Conservation (phyloP, 2,888 invertebrate genomes). For the Eristalis pertinax region DNA sequence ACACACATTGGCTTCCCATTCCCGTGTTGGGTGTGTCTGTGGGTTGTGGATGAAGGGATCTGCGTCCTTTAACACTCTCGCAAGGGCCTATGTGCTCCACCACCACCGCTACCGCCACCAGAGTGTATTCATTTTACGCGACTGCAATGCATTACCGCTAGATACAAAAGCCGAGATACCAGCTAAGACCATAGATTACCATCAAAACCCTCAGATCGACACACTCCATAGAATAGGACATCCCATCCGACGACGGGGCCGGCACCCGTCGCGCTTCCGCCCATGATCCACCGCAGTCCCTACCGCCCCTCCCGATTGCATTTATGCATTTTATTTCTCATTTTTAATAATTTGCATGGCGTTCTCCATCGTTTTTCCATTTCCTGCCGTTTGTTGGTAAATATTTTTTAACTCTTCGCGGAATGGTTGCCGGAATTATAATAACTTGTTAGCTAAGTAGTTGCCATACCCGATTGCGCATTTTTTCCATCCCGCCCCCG, state of each 20-base stretch:
- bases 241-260: slow-evolving; percentile 34
- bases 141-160: slow-evolving; percentile 54
- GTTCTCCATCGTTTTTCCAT: slow-evolving; percentile 60
- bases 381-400: slow-evolving; percentile 50
- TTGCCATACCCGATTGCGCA: slow-evolving; percentile 39
- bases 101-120: not conserved
- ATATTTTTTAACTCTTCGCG: slow-evolving; percentile 45
- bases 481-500: not conserved
- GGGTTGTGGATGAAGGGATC: not conserved
- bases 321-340: slow-evolving; percentile 59
- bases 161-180: slow-evolving; percentile 20
- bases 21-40: not conserved
- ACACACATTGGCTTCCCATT: no score
- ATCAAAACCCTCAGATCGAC: slow-evolving; percentile 32
- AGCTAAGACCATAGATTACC: slow-evolving; percentile 21
- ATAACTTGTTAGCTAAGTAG: slow-evolving; percentile 66
- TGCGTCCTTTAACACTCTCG: slow-evolving; percentile 3
- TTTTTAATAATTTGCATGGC: slow-evolving; percentile 67
- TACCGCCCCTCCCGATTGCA: slow-evolving; percentile 48
- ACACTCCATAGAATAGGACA: slow-evolving; percentile 2
- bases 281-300: not conserved
- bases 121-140: slow-evolving; percentile 54
- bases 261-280: slow-evolving; percentile 22
- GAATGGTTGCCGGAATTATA: slow-evolving; percentile 48
- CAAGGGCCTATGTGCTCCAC: not conserved